These are phyloP conservation scores for Centropristis striata DNA, from an alignment of 2,113 vertebrate species.

Conservation along the genomic window DNA sequence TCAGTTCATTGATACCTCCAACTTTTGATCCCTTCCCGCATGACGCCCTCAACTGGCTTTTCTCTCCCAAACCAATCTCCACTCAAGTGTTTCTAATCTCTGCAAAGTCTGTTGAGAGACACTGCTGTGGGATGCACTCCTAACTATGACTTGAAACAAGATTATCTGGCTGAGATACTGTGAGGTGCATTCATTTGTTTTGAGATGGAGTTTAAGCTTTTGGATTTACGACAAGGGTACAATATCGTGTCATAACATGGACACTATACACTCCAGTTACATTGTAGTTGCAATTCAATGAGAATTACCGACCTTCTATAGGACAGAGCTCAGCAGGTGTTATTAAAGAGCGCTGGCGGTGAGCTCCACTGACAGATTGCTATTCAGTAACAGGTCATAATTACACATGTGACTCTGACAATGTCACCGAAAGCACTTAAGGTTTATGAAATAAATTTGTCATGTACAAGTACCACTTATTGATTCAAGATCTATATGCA, in stretches of 20 bases:
- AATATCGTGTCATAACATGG: neutral
- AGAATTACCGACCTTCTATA: neutral
- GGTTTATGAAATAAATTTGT: neutral
- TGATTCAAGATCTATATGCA: neutral
- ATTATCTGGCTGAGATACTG: slow-evolving; percentile 58
- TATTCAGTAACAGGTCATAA: slow-evolving; percentile 16
- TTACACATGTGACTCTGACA: neutral
- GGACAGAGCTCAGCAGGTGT: neutral
- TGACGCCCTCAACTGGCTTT: slow-evolving; percentile 41
- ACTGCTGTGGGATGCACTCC: slow-evolving; percentile 46
- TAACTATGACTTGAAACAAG: slow-evolving; percentile 57
- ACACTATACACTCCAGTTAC: neutral
- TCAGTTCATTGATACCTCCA: slow-evolving; percentile 22
- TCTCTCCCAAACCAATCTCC: slow-evolving; percentile 58
- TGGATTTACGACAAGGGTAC: slow-evolving; percentile 29
- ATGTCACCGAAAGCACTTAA: neutral
- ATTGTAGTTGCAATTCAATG: neutral
- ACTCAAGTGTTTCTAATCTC: slow-evolving; percentile 73
- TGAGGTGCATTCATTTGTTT: slow-evolving; percentile 46
- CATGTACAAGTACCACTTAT: neutral
- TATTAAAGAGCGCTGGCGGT: neutral
- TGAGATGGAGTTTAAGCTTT: slow-evolving; percentile 18
- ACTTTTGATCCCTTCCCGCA: slow-evolving; percentile 23
- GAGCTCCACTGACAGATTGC: slow-evolving; percentile 1
- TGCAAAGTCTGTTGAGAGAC: slow-evolving; percentile 61